Conservation (phyloP, 2,113 vertebrate genomes). For the Chloropsis hardwickii region DNA sequence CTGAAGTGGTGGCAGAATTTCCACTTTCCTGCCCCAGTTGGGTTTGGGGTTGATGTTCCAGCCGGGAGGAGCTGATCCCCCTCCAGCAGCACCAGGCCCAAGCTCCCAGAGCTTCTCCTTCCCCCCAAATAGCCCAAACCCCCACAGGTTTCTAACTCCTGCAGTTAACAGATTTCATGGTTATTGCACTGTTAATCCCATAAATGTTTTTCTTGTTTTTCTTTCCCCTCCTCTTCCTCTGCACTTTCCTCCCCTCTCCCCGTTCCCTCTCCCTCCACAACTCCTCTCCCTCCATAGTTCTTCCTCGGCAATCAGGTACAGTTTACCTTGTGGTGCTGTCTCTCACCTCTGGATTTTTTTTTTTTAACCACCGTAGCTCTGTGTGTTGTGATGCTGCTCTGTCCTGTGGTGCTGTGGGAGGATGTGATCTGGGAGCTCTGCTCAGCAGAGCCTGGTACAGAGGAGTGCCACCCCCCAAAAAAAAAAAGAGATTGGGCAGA, state of each 20-base stretch:
- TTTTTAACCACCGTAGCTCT: slow-evolving; percentile 22
- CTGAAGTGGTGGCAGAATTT: background rate
- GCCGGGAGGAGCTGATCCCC: background rate
- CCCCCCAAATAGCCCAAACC: background rate
- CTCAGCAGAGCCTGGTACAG: slow-evolving; percentile 63
- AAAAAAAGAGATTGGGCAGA: background rate
- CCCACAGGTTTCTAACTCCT: background rate
- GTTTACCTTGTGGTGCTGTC: slow-evolving; percentile 73
- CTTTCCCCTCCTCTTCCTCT: slow-evolving; percentile 42
- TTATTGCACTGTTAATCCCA: slow-evolving; percentile 67
- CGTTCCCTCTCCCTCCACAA: slow-evolving; percentile 48
- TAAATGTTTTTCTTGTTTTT: slow-evolving; percentile 71
- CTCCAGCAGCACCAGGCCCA: fast-evolving
- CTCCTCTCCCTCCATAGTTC: slow-evolving; percentile 87
- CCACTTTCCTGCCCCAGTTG: background rate
- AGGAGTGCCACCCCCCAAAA: background rate
- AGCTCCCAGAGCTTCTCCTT: background rate
- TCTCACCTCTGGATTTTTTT: background rate
- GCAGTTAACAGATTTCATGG: slow-evolving; percentile 36
- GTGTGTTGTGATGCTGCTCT: slow-evolving; percentile 49
- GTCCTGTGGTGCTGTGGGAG: slow-evolving; percentile 59
- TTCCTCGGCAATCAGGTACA: slow-evolving; percentile 99
- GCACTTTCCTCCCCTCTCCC: background rate
- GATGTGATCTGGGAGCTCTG: slow-evolving; percentile 41
- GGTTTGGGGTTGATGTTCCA: background rate